Conservation (phyloP, 2,888 invertebrate species). For the Orthosia gracilis region DNA sequence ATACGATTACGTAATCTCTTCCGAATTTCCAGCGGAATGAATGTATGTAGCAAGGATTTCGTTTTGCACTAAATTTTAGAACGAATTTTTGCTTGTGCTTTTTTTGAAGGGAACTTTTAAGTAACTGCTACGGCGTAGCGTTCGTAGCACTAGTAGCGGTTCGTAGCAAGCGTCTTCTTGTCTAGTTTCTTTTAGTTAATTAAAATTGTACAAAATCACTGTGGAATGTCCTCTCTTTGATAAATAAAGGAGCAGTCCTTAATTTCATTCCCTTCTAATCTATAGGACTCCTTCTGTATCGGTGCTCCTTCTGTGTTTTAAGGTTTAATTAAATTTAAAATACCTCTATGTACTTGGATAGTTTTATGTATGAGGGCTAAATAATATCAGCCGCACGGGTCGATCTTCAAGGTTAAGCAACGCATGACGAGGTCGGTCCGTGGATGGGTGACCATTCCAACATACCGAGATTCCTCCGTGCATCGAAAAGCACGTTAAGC, state of each 20-base stretch:
- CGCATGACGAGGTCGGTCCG: no score
- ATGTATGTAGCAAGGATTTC: slow-evolving; percentile 53
- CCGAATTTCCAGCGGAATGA: slow-evolving; percentile 49
- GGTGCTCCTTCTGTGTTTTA: no score
- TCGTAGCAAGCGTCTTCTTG: slow-evolving; percentile 17
- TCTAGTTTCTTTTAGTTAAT: slow-evolving; percentile 18
- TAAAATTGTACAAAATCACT: neutral
- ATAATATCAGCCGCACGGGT: no score
- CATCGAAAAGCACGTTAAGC: no score
- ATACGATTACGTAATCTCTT: slow-evolving; percentile 58
- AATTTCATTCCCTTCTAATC: neutral
- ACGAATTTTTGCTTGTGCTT: slow-evolving; percentile 18
- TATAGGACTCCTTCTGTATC: no score
- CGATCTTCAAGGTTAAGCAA: no score
- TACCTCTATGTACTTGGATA: no score
- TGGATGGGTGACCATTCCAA: no score
- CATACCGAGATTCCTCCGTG: no score
- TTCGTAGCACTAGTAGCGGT: slow-evolving; percentile 42
- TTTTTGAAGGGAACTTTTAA: slow-evolving; percentile 33
- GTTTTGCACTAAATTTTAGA: slow-evolving; percentile 48
- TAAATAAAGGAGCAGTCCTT: neutral
- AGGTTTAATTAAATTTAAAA: no score
- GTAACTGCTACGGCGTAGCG: slow-evolving; percentile 55
- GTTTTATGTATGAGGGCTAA: no score
- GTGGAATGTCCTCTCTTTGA: neutral